Evolutionary conservation across 2,797 vertebrate genomes (phyloP).

Genomic region (Cuculus canorus): DNA sequence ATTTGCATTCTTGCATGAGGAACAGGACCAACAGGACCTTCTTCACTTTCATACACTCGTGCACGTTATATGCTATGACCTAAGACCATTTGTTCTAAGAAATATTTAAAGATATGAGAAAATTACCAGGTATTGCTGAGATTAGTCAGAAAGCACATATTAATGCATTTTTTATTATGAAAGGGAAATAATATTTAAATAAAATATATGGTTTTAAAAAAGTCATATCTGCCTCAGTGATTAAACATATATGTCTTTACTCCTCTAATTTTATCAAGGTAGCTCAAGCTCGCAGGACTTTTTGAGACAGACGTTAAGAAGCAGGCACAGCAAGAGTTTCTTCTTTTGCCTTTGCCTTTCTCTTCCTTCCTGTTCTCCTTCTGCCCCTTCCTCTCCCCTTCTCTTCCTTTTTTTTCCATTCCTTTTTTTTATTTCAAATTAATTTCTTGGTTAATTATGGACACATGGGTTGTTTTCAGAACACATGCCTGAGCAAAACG

Average conservation of each 20-base stretch:
- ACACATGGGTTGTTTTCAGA: neutral
- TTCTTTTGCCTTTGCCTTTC: neutral
- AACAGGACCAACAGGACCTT: neutral
- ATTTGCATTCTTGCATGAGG: neutral
- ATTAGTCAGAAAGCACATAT: conserved; percentile 73
- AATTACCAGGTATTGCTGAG: conserved; percentile 82
- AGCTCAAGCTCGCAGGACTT: neutral
- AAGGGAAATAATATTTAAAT: conserved; percentile 86
- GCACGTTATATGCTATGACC: neutral
- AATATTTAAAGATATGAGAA: conserved; percentile 84
- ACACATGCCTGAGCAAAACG: neutral
- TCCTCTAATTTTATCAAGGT: conserved; percentile 43
- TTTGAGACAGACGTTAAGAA: conserved; percentile 1
- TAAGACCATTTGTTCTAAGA: conserved; percentile 84
- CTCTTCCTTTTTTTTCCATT: neutral
- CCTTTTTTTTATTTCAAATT: neutral
- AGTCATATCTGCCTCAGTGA: conserved; percentile 62
- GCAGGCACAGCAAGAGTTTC: neutral
- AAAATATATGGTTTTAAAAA: conserved; percentile 86
- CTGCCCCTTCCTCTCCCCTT: neutral
- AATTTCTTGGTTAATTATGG: neutral
- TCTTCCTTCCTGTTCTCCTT: neutral
- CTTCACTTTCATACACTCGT: neutral
- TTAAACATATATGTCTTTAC: conserved; percentile 59
- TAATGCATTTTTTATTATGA: conserved; percentile 86